Percentiles rank a stretch among this genome's conserved stretches.
Evolutionary conservation across 1,140 invertebrate species (phyloP).

Genomic region (Amphibalanus amphitrite): DNA sequence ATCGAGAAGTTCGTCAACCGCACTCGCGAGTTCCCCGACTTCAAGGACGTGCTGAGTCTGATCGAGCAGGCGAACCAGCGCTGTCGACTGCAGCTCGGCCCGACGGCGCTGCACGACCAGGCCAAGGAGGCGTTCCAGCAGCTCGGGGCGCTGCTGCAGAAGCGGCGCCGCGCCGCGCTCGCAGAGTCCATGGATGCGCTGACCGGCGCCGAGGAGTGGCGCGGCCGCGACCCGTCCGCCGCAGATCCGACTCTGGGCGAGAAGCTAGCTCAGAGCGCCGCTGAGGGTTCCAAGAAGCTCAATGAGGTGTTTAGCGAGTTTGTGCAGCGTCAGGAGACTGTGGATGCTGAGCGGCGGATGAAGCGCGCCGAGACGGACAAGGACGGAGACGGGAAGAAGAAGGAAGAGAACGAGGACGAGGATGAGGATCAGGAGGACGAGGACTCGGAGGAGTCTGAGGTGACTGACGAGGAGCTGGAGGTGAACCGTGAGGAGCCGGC

Average conservation of each 20-base stretch:
- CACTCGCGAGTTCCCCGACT: conserved; percentile 17
- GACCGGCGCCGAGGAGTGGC: conserved; percentile 12
- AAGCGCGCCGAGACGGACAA: too few species aligned
- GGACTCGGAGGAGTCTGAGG: neutral
- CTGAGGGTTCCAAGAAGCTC: conserved; percentile 12
- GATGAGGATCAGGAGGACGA: neutral
- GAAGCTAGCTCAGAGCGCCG: conserved; percentile 14
- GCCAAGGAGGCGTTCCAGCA: conserved; percentile 18
- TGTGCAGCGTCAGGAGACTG: neutral
- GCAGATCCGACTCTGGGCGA: conserved; percentile 11
- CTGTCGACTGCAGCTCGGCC: conserved; percentile 14
- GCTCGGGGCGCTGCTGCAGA: conserved; percentile 16
- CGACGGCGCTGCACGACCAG: conserved; percentile 16
- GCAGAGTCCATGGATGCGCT: conserved; percentile 15
- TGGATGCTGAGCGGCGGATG: neutral
- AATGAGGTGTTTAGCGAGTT: conserved; percentile 12
- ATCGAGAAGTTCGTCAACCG: conserved; percentile 18
- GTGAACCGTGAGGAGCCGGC: neutral
- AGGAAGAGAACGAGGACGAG: neutral
- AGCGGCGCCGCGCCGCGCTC: conserved; percentile 16
- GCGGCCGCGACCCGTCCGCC: conserved; percentile 12
- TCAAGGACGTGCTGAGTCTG: conserved; percentile 16
- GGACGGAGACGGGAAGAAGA: too few species aligned
- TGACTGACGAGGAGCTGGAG: neutral
- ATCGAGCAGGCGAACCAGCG: conserved; percentile 17